A percentile compares a stretch with the other conserved stretches of the same genome.
phyloP scores from a whole-genome alignment of 2,888 invertebrate species.

The Hofmannophila pseudospretella region DNA sequence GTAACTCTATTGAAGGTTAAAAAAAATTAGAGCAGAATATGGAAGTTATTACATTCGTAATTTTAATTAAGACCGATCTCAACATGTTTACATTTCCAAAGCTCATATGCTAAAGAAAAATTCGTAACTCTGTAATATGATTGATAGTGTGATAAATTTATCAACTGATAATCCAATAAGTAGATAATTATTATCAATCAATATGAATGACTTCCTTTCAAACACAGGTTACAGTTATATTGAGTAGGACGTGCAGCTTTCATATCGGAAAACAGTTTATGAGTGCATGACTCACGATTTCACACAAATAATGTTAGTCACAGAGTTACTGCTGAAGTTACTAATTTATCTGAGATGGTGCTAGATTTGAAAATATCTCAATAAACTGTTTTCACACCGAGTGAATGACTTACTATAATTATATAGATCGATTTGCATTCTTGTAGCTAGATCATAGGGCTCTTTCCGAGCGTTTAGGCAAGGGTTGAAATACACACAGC shows the following conservation, averaged over 20 bases:
- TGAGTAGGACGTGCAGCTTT: slow-evolving; percentile 17
- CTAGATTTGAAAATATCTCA: neutral
- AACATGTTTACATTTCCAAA: neutral
- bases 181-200: slow-evolving; percentile 9
- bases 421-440: no score
- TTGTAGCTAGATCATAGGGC: no score
- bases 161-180: slow-evolving; percentile 8
- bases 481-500: no score
- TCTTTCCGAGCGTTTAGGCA: no score
- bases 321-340: slow-evolving; percentile 19
- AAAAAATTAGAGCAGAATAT: no score
- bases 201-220: slow-evolving; percentile 27
- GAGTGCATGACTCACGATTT: slow-evolving; percentile 17
- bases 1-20: no score
- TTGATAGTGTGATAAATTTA: slow-evolving; percentile 40
- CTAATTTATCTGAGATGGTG: slow-evolving; percentile 15
- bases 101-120: slow-evolving; percentile 21
- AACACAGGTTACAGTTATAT: slow-evolving; percentile 15
- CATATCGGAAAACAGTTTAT: slow-evolving; percentile 21
- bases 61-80: neutral
- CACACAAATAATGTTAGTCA: slow-evolving; percentile 16
- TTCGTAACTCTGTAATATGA: no score
- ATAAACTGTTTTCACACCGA: neutral
- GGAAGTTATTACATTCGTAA: no score
- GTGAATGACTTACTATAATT: neutral